Percentiles rank a stretch among this genome's conserved stretches.
phyloP scores from a whole-genome alignment of 2,888 invertebrate species.

The Himalopsyche tibetana region DNA sequence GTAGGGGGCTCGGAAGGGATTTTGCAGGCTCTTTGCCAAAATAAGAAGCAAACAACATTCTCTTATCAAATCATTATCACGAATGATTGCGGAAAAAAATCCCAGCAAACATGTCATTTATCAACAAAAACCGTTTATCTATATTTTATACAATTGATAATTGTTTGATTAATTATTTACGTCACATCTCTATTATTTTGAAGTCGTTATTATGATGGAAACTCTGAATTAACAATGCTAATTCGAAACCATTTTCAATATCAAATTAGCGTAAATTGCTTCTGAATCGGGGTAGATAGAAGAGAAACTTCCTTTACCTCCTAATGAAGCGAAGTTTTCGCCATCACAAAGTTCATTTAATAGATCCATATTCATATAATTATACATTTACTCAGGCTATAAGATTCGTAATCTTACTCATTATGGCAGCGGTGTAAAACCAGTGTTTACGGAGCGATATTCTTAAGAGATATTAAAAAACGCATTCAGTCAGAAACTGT shows the following conservation, averaged over 20 bases:
- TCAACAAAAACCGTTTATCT: too few relatives aligned
- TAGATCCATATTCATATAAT: slow-evolving; percentile 18
- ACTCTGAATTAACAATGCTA: slow-evolving; percentile 7
- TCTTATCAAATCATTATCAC: too few relatives aligned
- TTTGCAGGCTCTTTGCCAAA: too few relatives aligned
- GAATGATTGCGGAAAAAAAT: too few relatives aligned
- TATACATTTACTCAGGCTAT: slow-evolving; percentile 26
- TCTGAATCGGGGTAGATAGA: slow-evolving; percentile 15
- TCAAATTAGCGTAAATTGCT: neutral
- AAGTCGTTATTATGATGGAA: neutral
- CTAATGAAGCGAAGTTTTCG: slow-evolving; percentile 2
- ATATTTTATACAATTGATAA: too few relatives aligned
- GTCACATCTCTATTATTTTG: too few relatives aligned
- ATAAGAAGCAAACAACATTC: too few relatives aligned
- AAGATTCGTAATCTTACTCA: slow-evolving; percentile 18
- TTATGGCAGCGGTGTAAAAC: neutral
- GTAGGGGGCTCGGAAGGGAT: too few relatives aligned
- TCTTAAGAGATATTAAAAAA: neutral
- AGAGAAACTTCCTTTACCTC: neutral
- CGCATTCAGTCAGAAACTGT: too few relatives aligned
- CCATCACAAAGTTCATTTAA: slow-evolving; percentile 8
- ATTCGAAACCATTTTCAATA: neutral
- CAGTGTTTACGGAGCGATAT: neutral
- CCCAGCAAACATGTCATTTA: too few relatives aligned
- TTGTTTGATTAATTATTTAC: too few relatives aligned